Evolutionary conservation across 1,140 invertebrate species (phyloP).

Genomic region (Spodoptera litura): DNA sequence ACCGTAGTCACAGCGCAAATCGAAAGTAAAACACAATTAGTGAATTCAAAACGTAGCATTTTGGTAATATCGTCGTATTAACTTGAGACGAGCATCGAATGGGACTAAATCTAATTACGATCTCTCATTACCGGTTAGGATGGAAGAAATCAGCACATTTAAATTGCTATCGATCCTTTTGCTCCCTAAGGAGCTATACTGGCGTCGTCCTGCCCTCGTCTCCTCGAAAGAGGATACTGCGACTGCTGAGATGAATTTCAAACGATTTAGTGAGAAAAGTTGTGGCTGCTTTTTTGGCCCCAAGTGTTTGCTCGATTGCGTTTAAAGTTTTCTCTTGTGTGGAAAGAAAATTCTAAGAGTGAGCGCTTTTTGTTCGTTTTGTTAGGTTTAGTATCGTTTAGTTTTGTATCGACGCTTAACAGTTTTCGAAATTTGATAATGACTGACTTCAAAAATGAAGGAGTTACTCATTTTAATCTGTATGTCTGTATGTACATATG

Average conservation of each 20-base stretch:
- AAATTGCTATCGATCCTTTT: constrained; percentile 58
- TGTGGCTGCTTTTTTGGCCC: constrained; percentile 1
- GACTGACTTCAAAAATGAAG: too few species aligned
- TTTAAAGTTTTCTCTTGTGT: neutral
- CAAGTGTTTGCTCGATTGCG: neutral
- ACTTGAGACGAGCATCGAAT: constrained; percentile 25
- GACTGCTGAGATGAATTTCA: constrained; percentile 51
- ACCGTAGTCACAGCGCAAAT: neutral
- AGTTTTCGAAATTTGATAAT: too few species aligned
- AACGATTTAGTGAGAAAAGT: constrained; percentile 37
- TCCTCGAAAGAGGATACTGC: constrained; percentile 15
- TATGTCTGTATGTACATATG: too few species aligned
- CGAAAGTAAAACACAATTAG: constrained; percentile 37
- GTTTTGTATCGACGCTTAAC: too few species aligned
- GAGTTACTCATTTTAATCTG: too few species aligned
- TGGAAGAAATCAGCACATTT: constrained; percentile 65
- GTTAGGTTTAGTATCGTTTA: too few species aligned
- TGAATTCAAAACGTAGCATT: constrained; percentile 38
- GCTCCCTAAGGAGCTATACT: constrained; percentile 30
- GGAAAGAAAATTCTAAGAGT: too few species aligned
- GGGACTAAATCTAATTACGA: constrained; percentile 60
- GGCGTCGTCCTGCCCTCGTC: neutral
- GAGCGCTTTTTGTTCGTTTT: too few species aligned
- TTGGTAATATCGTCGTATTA: constrained; percentile 29
- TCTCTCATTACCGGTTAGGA: constrained; percentile 58